A percentile compares a stretch with the other conserved stretches of the same genome.
phyloP scores from a whole-genome alignment of 2,113 vertebrate genomes.

The Morphnarchus princeps region DNA sequence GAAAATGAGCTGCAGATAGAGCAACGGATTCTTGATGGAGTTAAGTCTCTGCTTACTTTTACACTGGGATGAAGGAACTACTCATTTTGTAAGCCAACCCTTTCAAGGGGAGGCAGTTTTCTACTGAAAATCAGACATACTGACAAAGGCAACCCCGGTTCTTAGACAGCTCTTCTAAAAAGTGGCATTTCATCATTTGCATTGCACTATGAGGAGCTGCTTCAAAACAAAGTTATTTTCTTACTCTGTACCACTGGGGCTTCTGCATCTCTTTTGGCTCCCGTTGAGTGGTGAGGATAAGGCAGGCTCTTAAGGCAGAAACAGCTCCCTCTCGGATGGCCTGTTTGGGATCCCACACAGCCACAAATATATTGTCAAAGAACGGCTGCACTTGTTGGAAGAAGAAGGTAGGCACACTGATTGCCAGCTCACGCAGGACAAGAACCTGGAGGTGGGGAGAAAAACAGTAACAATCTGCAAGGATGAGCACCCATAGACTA shows the following conservation, averaged over 20 bases:
- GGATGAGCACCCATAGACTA: neutral
- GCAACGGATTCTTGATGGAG: neutral
- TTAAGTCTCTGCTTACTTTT: neutral
- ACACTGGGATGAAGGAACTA: neutral
- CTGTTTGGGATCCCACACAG: slow-evolving; percentile 98
- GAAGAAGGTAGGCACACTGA: slow-evolving; percentile 98
- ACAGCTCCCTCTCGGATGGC: slow-evolving; percentile 96
- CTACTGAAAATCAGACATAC: neutral
- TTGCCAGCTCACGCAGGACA: slow-evolving; percentile 92
- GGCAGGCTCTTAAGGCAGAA: slow-evolving; percentile 91
- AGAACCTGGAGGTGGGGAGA: slow-evolving; percentile 80
- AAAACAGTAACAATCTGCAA: neutral
- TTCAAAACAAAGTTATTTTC: neutral
- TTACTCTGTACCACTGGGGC: slow-evolving; percentile 98
- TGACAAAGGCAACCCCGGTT: neutral
- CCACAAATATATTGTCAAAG: slow-evolving; percentile 97
- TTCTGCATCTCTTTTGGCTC: slow-evolving; percentile 99
- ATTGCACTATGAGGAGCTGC: neutral
- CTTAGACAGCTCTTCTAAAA: neutral
- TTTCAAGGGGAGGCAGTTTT: neutral
- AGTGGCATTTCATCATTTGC: neutral
- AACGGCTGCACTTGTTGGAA: slow-evolving; percentile 99
- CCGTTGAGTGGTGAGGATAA: slow-evolving; percentile 95
- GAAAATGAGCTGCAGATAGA: neutral
- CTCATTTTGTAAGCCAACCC: neutral